Evolutionary conservation across 2,797 vertebrate genomes (phyloP).

Genomic region (Craterocephalus amniculus): DNA sequence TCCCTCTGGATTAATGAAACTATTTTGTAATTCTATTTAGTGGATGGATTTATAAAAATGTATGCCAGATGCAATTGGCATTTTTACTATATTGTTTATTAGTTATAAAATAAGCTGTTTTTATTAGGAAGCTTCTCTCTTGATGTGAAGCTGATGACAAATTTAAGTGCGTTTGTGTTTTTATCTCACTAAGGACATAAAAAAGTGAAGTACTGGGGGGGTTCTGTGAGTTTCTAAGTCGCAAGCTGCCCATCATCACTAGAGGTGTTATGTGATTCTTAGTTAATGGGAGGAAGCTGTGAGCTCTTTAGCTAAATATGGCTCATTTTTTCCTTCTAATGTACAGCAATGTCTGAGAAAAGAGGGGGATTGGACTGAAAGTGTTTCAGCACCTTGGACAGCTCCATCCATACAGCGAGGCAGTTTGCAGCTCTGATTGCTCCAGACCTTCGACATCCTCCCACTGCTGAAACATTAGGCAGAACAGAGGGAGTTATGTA

Average conservation of each 20-base stretch:
- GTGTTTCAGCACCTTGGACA: conserved; percentile 62
- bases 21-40: neutral
- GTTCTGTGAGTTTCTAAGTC: neutral
- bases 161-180: conserved; percentile 22
- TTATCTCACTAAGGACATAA: neutral
- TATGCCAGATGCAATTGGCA: neutral
- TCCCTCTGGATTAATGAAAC: neutral
- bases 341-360: neutral
- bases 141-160: conserved; percentile 2
- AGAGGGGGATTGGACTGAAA: neutral
- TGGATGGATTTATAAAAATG: conserved; percentile 7
- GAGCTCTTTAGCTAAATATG: neutral
- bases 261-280: conserved; percentile 11
- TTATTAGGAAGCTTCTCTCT: conserved; percentile 8
- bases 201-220: conserved; percentile 1
- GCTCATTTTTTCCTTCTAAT: neutral
- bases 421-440: conserved; percentile 30
- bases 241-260: neutral
- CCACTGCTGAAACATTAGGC: conserved; percentile 4
- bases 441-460: conserved; percentile 16
- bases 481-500: conserved; percentile 20
- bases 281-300: conserved; percentile 18
- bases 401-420: conserved; percentile 18
- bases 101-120: conserved; percentile 1
- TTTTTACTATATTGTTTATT: conserved; percentile 11